Evolutionary conservation across 2,113 vertebrate genomes (phyloP).

Genomic region (Hemibagrus wyckioides): DNA sequence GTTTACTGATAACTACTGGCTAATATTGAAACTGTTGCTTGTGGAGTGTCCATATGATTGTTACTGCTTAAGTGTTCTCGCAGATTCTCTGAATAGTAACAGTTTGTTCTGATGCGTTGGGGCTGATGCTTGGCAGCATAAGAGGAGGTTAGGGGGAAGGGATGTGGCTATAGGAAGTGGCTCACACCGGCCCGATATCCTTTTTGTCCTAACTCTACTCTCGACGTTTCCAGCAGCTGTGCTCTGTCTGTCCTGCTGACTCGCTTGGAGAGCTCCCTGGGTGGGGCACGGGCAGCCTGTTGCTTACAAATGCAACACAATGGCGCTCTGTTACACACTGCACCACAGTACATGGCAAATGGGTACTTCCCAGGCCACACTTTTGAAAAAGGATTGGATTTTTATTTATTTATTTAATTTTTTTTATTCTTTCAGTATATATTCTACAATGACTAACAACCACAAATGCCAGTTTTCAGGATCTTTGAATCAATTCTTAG

Average conservation of each 20-base stretch:
- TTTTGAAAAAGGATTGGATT: constrained; percentile 11
- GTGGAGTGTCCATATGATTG: not conserved
- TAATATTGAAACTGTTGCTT: not conserved
- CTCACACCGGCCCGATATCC: constrained; percentile 72
- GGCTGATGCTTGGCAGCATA: constrained; percentile 70
- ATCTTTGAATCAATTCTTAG: not conserved
- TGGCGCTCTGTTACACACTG: constrained; percentile 47
- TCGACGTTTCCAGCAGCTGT: constrained; percentile 69
- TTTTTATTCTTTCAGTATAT: too few relatives aligned
- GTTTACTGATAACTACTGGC: not conserved
- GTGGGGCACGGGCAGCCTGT: constrained; percentile 46
- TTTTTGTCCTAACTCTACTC: constrained; percentile 60
- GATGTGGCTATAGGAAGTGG: constrained; percentile 72
- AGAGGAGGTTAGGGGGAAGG: constrained; percentile 61
- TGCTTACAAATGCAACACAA: constrained; percentile 52
- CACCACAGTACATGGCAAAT: constrained; percentile 44
- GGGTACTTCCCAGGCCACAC: constrained; percentile 26
- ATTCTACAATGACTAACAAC: not conserved
- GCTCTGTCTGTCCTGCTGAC: constrained; percentile 48
- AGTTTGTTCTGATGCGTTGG: constrained; percentile 63
- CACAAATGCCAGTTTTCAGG: not conserved
- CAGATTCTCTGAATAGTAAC: constrained; percentile 56
- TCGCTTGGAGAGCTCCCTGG: constrained; percentile 40
- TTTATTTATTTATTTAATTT: not conserved
- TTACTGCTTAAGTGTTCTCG: constrained; percentile 40